Percentiles rank a stretch among this genome's conserved stretches.
phyloP scores from a whole-genome alignment of 37 sponge, comb jelly and placozoan species.

The Halisarca cf. caerulea region DNA sequence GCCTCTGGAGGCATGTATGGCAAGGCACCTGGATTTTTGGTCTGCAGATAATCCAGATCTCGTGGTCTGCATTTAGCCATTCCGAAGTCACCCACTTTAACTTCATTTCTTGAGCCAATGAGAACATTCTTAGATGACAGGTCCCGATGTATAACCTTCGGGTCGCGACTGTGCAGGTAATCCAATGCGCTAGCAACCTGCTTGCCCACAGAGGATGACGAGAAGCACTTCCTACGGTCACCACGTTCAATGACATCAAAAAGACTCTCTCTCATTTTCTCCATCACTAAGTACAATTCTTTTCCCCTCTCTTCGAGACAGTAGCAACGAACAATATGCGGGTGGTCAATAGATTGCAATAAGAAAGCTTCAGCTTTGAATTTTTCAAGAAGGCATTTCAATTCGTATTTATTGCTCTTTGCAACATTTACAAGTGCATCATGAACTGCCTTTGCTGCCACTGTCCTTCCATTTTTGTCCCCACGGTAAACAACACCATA shows the following conservation, averaged over 20 bases:
- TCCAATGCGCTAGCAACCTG: constrained; percentile 8
- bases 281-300: background rate
- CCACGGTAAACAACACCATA: background rate
- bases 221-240: background rate
- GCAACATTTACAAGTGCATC: background rate
- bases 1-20: constrained; percentile 18
- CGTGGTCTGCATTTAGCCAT: background rate
- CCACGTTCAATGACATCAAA: background rate
- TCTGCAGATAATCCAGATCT: constrained; percentile 7
- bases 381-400: background rate
- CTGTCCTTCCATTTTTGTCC: background rate
- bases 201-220: background rate
- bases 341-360: background rate
- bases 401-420: background rate
- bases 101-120: background rate
- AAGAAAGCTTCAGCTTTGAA: background rate
- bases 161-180: constrained; percentile 3
- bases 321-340: background rate
- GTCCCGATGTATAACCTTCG: constrained; percentile 25
- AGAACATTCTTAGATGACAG: constrained; percentile 18
- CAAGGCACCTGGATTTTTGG: background rate
- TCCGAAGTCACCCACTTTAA: constrained; percentile 30
- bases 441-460: background rate
- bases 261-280: background rate
- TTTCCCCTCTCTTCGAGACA: background rate